Evolutionary conservation across 2,888 invertebrate species (phyloP).

Genomic region (Cephus spinipes): DNA sequence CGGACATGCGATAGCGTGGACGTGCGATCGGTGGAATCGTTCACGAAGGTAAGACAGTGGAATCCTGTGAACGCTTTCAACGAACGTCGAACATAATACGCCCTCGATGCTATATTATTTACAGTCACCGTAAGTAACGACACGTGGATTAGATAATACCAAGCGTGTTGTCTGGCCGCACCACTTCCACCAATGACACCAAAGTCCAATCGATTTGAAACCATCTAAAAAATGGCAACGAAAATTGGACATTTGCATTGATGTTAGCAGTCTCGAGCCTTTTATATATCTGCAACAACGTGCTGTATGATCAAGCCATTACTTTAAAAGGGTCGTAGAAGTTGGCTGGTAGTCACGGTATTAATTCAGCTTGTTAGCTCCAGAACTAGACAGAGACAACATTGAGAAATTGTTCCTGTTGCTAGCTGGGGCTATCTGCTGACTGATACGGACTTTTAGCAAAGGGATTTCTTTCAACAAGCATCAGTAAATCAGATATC

Average conservation of each 20-base stretch:
- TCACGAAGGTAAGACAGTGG: background rate
- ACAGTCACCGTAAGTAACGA: background rate
- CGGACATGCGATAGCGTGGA: background rate
- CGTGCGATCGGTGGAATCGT: background rate
- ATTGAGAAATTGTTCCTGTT: constrained; percentile 58
- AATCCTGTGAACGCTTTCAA: background rate
- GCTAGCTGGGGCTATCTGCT: constrained; percentile 44
- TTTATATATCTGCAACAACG: constrained; percentile 43
- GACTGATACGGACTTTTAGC: constrained; percentile 1
- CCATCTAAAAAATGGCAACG: constrained; percentile 52
- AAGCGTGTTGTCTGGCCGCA: constrained; percentile 59
- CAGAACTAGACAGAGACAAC: constrained; percentile 57
- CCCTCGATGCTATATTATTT: background rate
- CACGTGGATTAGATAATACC: constrained; percentile 17
- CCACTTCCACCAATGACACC: constrained; percentile 64
- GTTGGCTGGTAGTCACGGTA: constrained; percentile 27
- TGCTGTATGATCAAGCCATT: constrained; percentile 28
- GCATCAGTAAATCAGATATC: background rate
- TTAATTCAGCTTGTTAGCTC: constrained; percentile 42
- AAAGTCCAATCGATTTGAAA: constrained; percentile 63
- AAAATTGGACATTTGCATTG: constrained; percentile 66
- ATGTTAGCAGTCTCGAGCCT: constrained; percentile 62
- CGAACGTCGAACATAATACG: background rate
- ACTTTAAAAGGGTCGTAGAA: constrained; percentile 28
- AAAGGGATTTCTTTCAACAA: background rate